phyloP scores from a whole-genome alignment of 2,888 invertebrate genomes.

The Mesorhabditis belari region DNA sequence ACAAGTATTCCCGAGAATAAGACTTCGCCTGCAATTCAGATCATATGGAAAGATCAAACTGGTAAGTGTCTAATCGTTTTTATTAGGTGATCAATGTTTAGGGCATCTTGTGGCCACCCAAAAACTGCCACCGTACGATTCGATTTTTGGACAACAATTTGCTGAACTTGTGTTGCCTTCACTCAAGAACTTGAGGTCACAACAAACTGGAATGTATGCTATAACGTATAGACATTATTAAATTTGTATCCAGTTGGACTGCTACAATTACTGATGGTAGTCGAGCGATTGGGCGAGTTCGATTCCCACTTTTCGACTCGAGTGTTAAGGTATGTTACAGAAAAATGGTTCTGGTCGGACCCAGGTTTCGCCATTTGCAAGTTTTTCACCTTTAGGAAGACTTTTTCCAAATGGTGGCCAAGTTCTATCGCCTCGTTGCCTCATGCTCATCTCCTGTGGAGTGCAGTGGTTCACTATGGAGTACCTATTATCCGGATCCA shows the following conservation, averaged over 20 bases:
- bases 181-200: neutral
- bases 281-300: neutral
- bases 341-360: no score
- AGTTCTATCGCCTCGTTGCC: slow-evolving; percentile 20
- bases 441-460: slow-evolving; percentile 11
- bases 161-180: slow-evolving; percentile 5
- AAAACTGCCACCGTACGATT: slow-evolving; percentile 38
- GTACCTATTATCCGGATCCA: slow-evolving; percentile 28
- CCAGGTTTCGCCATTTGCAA: neutral
- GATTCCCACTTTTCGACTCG: neutral
- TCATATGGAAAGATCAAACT: slow-evolving; percentile 16
- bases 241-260: neutral
- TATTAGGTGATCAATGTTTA: neutral
- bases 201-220: slow-evolving; percentile 3
- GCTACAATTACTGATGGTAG: neutral
- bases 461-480: slow-evolving; percentile 27
- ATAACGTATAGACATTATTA: neutral
- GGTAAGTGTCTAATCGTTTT: neutral
- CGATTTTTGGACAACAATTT: slow-evolving; percentile 32
- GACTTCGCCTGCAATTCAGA: slow-evolving; percentile 25
- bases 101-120: slow-evolving; percentile 9
- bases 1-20: slow-evolving; percentile 5
- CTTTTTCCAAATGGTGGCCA: slow-evolving; percentile 1
- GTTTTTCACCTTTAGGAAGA: neutral
- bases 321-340: neutral